Percentiles rank a stretch among this genome's conserved stretches.
Conservation (phyloP, 2,888 invertebrate genomes). For the Aporophyla nigra region DNA sequence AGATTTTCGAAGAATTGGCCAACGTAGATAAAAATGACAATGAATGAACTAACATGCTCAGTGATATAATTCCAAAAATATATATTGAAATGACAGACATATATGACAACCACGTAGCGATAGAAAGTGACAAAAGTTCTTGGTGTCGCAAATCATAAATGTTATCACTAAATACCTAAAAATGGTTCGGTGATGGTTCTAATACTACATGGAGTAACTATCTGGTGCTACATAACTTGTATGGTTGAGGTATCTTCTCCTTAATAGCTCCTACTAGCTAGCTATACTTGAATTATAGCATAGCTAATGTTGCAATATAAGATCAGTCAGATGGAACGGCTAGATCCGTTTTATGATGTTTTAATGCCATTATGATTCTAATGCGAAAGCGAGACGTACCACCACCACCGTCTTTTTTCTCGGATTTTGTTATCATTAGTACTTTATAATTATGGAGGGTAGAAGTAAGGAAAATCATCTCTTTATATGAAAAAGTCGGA, state of each 20-base stretch:
- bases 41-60: not conserved
- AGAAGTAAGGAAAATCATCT: no score
- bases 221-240: not conserved
- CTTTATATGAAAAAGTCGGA: no score
- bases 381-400: not conserved
- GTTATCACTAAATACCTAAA: not conserved
- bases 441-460: not conserved
- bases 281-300: not conserved
- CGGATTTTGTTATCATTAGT: not conserved
- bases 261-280: not conserved
- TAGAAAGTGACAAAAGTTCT: not conserved
- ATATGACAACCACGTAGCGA: not conserved
- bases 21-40: not conserved
- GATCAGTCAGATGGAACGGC: not conserved
- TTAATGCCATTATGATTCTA: not conserved
- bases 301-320: not conserved
- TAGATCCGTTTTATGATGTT: not conserved
- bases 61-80: slow-evolving; percentile 3
- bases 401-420: no score
- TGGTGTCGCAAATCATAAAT: not conserved
- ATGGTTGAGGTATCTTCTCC: not conserved
- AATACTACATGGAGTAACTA: not conserved
- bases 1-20: slow-evolving; percentile 14
- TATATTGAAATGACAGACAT: not conserved
- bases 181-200: not conserved